Evolutionary conservation across 2,888 invertebrate species (phyloP).

Genomic region (Agelastica alni): DNA sequence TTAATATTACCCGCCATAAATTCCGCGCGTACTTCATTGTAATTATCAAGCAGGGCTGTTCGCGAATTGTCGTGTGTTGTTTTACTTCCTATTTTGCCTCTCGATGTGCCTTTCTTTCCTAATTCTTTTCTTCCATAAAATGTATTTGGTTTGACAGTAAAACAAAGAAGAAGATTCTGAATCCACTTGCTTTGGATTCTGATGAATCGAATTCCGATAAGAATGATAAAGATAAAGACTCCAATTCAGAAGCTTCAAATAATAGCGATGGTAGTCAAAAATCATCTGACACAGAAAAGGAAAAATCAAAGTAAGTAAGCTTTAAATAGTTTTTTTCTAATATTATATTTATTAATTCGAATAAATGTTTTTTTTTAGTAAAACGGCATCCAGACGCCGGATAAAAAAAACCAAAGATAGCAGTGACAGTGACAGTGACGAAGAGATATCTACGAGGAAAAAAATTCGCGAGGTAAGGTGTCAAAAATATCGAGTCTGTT

Average conservation of each 20-base stretch:
- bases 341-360: too few relatives aligned
- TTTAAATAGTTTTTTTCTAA: neutral
- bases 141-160: slow-evolving; percentile 8
- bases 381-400: slow-evolving; percentile 38
- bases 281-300: neutral
- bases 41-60: too few relatives aligned
- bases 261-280: slow-evolving; percentile 16
- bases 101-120: too few relatives aligned
- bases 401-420: slow-evolving; percentile 50
- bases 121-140: neutral
- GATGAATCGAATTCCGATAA: slow-evolving; percentile 35
- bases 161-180: slow-evolving; percentile 14
- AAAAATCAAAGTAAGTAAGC: slow-evolving; percentile 33
- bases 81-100: too few relatives aligned
- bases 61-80: too few relatives aligned
- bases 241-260: slow-evolving; percentile 22
- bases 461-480: slow-evolving; percentile 62
- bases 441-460: slow-evolving; percentile 58
- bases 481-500: neutral
- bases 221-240: slow-evolving; percentile 28
- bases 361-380: slow-evolving; percentile 24
- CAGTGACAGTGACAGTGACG: slow-evolving; percentile 52
- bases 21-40: too few relatives aligned
- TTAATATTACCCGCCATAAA: too few relatives aligned
- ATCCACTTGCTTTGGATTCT: slow-evolving; percentile 43